Percentiles rank a stretch among this genome's conserved stretches.
phyloP scores from a whole-genome alignment of 2,113 vertebrate genomes.

The Prinia subflava region DNA sequence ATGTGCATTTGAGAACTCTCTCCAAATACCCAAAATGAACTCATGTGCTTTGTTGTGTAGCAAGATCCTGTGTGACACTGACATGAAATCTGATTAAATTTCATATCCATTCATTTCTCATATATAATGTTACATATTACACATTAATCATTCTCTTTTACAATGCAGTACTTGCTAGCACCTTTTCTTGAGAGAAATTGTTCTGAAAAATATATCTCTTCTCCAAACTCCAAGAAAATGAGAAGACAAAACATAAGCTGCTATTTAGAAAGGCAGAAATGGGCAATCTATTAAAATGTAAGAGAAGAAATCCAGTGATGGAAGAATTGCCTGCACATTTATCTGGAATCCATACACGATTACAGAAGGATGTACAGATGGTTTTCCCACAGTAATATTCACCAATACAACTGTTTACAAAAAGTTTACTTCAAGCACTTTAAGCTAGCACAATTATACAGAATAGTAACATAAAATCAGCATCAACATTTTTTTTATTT shows the following conservation, averaged over 20 bases:
- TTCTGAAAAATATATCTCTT: not conserved
- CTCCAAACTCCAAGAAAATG: not conserved
- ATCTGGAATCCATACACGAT: not conserved
- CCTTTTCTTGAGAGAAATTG: not conserved
- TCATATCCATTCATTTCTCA: not conserved
- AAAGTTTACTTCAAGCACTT: not conserved
- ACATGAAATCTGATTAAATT: not conserved
- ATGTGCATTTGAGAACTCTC: not conserved
- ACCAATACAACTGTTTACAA: not conserved
- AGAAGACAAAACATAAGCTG: not conserved
- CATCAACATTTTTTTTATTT: not conserved
- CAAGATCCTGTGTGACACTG: not conserved
- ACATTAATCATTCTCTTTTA: not conserved
- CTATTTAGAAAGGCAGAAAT: not conserved
- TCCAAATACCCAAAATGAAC: not conserved
- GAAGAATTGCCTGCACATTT: not conserved
- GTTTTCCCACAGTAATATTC: not conserved
- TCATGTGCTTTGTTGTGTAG: not conserved
- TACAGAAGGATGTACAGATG: not conserved
- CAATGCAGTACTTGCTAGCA: not conserved
- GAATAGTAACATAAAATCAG: not conserved
- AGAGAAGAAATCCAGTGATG: not conserved
- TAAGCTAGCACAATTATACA: not conserved
- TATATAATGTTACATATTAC: not conserved
- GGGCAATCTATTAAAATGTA: not conserved